Conservation (phyloP, 2,113 vertebrate genomes). For the Hyperoodon ampullatus region DNA sequence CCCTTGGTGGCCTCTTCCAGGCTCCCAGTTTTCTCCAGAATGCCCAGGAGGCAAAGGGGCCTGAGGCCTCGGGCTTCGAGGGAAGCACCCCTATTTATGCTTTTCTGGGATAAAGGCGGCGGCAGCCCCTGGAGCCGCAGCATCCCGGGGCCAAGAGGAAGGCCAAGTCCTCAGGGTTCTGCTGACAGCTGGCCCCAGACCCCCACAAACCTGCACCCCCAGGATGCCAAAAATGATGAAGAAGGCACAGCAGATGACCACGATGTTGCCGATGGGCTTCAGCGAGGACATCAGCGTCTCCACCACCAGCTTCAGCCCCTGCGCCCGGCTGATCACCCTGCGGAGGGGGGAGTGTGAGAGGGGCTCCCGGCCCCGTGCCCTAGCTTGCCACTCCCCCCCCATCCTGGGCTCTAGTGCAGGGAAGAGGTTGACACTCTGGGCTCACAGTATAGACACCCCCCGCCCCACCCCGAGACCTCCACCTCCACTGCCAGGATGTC, state of each 20-base stretch:
- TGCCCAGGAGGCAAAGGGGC: background rate
- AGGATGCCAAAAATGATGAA: slow-evolving; percentile 99
- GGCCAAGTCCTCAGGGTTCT: background rate
- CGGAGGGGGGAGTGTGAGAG: background rate
- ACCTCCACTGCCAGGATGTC: background rate
- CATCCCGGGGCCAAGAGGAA: background rate
- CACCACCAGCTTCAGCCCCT: slow-evolving; percentile 98
- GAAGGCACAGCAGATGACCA: slow-evolving; percentile 99
- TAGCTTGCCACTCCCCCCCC: background rate
- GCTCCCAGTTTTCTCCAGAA: background rate
- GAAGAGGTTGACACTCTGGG: background rate
- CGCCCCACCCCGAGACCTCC: background rate
- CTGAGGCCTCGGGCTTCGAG: background rate
- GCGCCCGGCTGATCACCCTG: slow-evolving; percentile 98
- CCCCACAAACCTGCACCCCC: slow-evolving; percentile 94
- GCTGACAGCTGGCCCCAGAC: background rate
- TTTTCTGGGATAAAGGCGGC: background rate
- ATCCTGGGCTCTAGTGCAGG: background rate
- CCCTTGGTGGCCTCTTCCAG: background rate
- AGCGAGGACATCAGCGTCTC: slow-evolving; percentile 99
- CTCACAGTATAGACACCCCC: background rate
- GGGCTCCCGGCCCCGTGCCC: background rate
- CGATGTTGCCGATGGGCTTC: slow-evolving; percentile 99
- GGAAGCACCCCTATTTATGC: background rate
- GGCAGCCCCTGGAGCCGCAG: background rate